A percentile compares a stretch with the other conserved stretches of the same genome.
These are phyloP conservation scores for Thamnaconus septentrionalis DNA, from an alignment of 2,113 vertebrate species.

Conservation along the genomic window DNA sequence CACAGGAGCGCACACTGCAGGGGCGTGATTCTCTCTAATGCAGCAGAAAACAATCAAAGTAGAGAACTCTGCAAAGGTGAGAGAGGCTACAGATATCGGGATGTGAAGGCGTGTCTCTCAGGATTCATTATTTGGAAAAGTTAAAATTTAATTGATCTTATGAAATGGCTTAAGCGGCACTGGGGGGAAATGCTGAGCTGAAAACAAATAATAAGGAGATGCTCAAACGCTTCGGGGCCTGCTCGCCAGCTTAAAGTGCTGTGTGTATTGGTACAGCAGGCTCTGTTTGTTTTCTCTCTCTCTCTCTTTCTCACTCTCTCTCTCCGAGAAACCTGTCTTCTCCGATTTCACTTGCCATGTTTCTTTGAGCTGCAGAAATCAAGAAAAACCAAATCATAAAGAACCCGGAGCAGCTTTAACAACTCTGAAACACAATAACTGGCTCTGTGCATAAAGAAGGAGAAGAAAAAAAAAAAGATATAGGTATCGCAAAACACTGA, in stretches of 20 bases:
- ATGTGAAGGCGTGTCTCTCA: conserved; percentile 7
- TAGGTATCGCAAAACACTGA: not conserved
- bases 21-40: conserved; percentile 1
- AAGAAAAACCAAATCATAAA: conserved; percentile 28
- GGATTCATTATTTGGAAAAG: conserved; percentile 18
- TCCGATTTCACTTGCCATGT: conserved; percentile 27
- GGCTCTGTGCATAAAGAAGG: not conserved
- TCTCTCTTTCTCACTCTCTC: conserved; percentile 16
- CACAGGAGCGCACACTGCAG: not conserved
- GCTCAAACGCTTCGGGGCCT: no score
- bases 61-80: not conserved
- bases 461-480: not conserved
- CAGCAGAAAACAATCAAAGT: not conserved
- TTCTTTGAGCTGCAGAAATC: conserved; percentile 10
- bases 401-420: conserved; percentile 11
- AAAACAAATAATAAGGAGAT: conserved; percentile 31
- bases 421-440: conserved; percentile 24
- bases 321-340: conserved; percentile 7
- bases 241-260: conserved; percentile 8
- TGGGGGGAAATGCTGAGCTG: conserved; percentile 12
- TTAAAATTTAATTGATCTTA: conserved; percentile 37
- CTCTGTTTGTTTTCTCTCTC: conserved; percentile 34
- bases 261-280: conserved; percentile 6
- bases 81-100: conserved; percentile 1
- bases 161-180: conserved; percentile 23